Evolutionary conservation across 2,113 vertebrate species (phyloP).

Genomic region (Ictidomys tridecemlineatus): DNA sequence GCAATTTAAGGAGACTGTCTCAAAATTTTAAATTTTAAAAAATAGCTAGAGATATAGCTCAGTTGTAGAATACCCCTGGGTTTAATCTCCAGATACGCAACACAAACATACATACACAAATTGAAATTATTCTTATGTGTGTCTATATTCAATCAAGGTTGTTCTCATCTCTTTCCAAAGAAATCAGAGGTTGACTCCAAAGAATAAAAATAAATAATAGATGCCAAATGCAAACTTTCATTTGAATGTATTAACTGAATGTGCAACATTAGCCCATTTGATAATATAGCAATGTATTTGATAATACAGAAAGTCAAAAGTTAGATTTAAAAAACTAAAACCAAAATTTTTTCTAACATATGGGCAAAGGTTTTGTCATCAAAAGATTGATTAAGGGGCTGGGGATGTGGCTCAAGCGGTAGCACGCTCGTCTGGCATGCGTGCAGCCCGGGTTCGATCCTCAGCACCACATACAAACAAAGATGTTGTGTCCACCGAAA

Average conservation of each 20-base stretch:
- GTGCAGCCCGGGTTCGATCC: too few relatives aligned
- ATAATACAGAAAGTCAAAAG: background rate
- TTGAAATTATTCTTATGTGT: background rate
- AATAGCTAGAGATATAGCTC: too few relatives aligned
- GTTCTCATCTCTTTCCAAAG: background rate
- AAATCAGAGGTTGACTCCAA: background rate
- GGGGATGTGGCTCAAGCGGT: too few relatives aligned
- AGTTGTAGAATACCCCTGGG: too few relatives aligned
- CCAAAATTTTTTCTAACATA: slow-evolving; percentile 1
- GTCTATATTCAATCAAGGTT: background rate
- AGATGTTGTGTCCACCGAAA: too few relatives aligned
- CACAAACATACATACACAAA: too few relatives aligned
- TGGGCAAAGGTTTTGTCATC: slow-evolving; percentile 38
- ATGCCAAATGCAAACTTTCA: background rate
- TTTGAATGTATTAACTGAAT: background rate
- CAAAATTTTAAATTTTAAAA: too few relatives aligned
- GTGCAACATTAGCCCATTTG: background rate
- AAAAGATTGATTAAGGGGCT: background rate
- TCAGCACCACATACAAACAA: too few relatives aligned
- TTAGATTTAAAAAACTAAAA: slow-evolving; percentile 27
- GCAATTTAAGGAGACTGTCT: too few relatives aligned
- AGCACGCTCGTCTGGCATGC: too few relatives aligned
- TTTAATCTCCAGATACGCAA: too few relatives aligned
- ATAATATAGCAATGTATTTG: background rate
- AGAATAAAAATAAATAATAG: slow-evolving; percentile 10